A percentile compares a stretch with the other conserved stretches of the same genome.
Evolutionary conservation across 2,113 vertebrate species (phyloP).

Genomic region (Spilogale gracilis): DNA sequence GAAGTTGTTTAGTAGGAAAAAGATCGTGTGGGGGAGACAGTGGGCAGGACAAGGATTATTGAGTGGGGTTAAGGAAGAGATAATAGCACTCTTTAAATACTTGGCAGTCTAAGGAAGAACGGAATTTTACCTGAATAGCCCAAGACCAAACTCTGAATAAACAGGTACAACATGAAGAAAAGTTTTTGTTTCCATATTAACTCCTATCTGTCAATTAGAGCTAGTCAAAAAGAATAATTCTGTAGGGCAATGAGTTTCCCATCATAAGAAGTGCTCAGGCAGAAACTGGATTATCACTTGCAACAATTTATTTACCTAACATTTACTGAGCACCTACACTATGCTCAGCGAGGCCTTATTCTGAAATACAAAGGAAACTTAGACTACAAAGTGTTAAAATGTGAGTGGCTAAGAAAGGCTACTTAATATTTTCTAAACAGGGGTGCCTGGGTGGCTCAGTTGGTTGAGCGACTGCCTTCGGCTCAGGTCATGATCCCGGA

Average conservation of each 20-base stretch:
- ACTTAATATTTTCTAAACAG: conserved; percentile 8
- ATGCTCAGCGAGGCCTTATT: neutral
- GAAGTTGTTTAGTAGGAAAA: neutral
- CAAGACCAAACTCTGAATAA: conserved; percentile 25
- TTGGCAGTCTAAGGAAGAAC: neutral
- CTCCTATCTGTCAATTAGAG: neutral
- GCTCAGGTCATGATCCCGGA: too few species aligned
- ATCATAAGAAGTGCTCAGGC: neutral
- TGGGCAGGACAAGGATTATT: neutral
- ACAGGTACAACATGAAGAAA: conserved; percentile 7
- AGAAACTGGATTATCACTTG: neutral
- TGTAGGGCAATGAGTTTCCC: neutral
- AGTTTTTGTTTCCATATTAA: conserved; percentile 50
- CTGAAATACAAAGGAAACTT: neutral
- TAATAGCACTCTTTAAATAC: neutral
- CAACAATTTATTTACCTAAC: neutral
- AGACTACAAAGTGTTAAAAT: conserved; percentile 29
- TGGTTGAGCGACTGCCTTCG: too few species aligned
- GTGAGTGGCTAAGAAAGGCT: neutral
- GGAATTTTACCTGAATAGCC: neutral
- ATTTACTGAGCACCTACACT: neutral
- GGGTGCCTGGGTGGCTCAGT: too few species aligned
- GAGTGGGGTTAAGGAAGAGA: neutral
- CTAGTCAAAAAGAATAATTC: conserved; percentile 20
- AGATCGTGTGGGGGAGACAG: neutral